Evolutionary conservation across 2,888 invertebrate genomes (phyloP).

Genomic region (Deilephila porcellus): DNA sequence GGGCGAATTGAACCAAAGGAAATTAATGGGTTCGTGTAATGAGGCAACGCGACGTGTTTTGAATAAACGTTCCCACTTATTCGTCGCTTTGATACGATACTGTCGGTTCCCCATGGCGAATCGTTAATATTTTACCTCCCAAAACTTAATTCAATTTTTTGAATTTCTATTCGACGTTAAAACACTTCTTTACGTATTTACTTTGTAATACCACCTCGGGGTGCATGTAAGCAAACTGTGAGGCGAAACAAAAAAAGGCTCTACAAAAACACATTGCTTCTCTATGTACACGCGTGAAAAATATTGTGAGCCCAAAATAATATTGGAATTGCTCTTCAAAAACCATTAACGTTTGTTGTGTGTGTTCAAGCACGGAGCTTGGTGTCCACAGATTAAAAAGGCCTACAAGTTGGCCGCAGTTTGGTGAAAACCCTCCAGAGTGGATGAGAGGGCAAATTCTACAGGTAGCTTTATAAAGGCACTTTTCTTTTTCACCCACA

Average conservation of each 20-base stretch:
- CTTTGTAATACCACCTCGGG: constrained; percentile 50
- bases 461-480: constrained; percentile 33
- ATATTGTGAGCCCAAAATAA: constrained; percentile 79
- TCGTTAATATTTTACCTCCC: constrained; percentile 36
- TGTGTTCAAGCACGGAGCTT: constrained; percentile 61
- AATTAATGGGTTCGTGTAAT: constrained; percentile 45
- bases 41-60: constrained; percentile 39
- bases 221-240: constrained; percentile 57
- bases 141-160: constrained; percentile 40
- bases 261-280: constrained; percentile 69
- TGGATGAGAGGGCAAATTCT: constrained; percentile 39
- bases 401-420: constrained; percentile 42
- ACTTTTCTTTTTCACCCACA: constrained; percentile 29
- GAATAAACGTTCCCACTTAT: constrained; percentile 26
- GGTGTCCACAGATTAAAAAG: constrained; percentile 58
- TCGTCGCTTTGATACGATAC: constrained; percentile 34
- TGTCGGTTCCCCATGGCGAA: constrained; percentile 35
- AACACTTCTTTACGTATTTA: constrained; percentile 39
- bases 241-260: constrained; percentile 62
- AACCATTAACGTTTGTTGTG: constrained; percentile 79
- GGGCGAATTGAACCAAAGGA: constrained; percentile 40
- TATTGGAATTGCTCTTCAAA: constrained; percentile 78
- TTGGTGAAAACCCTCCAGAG: constrained; percentile 39
- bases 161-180: constrained; percentile 22
- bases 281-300: constrained; percentile 76